Evolutionary conservation across 2,888 invertebrate species (phyloP), one percentile per base, ranked within the genome.

Genomic region (Isotomurus palustris): DNA sequence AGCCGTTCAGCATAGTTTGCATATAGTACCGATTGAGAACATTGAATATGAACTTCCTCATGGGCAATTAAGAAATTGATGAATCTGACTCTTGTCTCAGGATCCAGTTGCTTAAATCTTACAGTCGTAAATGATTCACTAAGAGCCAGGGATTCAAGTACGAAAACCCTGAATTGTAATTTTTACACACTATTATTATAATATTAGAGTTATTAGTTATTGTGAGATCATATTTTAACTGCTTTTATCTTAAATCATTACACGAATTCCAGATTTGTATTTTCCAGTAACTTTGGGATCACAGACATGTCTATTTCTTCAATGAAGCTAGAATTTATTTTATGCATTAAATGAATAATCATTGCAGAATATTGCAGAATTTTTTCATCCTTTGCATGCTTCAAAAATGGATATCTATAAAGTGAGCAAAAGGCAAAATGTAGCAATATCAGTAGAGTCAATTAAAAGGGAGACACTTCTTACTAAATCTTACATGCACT

Each of bases 271-370:
- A 53, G 49, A 6, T 58, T 47, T 2, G 53, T 40, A 48, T 49
- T 53, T 14, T 40, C 19, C 1, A 58, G 36, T 8, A 58, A 38
- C 35, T 5, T 12, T 10, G 25, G 28, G 5, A 32, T n/a, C 4
- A 52, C 14, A 19, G 8, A 6, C 6, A 40, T 12, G 19, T 45
- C 45, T 53, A 80, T 72, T 27, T 60, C 64, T 21, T 44, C 19
- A n/a, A 41, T 48, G n/a, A 79, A 77, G 72, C 79, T 76, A 1
- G 78, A 78, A 69, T 77, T 78, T 0, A 78, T 81, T 28, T 80
- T 73, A 35, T 80, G 75, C 56, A 82, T 81, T 68, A 82, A 84
- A 71, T 82, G 84, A 32, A 82, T 77, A 21, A 83, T 82, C 83
- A 83, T 84, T 2, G 83, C 78, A 21, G 80, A 77, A 51, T 76